Evolutionary conservation across 2,888 invertebrate genomes (phyloP).

Genomic region (Neuroscelio doddi): DNA sequence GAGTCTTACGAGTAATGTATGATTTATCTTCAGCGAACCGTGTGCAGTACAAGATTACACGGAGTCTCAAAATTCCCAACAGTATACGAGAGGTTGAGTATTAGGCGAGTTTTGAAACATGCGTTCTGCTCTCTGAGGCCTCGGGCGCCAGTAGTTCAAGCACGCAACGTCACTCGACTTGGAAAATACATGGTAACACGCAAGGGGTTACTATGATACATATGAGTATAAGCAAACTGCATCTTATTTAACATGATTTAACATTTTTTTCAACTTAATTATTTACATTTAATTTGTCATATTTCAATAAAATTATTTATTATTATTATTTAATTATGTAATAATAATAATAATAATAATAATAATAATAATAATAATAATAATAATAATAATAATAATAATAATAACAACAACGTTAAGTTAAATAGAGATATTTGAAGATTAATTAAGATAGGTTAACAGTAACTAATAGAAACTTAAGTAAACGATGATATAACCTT

Average conservation of each 20-base stretch:
- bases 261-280: neutral
- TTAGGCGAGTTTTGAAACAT: slow-evolving; percentile 24
- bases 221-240: slow-evolving; percentile 25
- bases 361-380: slow-evolving; percentile 12
- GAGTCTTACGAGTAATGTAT: slow-evolving; percentile 10
- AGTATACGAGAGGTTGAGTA: slow-evolving; percentile 7
- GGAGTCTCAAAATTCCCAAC: slow-evolving; percentile 20
- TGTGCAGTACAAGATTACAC: slow-evolving; percentile 15
- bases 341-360: slow-evolving; percentile 14
- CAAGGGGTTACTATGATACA: slow-evolving; percentile 22
- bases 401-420: no score
- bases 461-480: slow-evolving; percentile 8
- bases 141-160: slow-evolving; percentile 27
- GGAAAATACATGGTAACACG: slow-evolving; percentile 33
- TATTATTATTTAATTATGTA: no score
- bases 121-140: slow-evolving; percentile 13
- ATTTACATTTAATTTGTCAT: neutral
- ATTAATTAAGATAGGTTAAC: slow-evolving; percentile 30
- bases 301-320: no score
- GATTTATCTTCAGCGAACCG: slow-evolving; percentile 10
- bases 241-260: slow-evolving; percentile 11
- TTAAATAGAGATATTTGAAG: slow-evolving; percentile 16
- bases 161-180: slow-evolving; percentile 28
- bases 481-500: slow-evolving; percentile 11
- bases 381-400: slow-evolving; percentile 8